Percentiles rank a stretch among this genome's conserved stretches.
Evolutionary conservation across 2,888 invertebrate species (phyloP).

Genomic region (Agrochola lychnidis): DNA sequence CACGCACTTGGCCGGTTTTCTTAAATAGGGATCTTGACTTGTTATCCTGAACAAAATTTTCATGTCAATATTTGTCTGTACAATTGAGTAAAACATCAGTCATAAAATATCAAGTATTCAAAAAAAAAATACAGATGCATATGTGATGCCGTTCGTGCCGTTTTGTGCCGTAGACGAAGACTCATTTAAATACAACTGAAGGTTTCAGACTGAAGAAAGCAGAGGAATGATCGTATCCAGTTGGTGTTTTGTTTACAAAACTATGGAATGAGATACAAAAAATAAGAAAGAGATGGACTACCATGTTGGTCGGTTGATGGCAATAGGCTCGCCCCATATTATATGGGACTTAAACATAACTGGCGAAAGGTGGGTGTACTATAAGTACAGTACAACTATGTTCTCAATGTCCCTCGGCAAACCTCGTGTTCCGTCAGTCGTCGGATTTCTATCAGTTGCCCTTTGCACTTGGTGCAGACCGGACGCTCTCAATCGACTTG

Average conservation of each 20-base stretch:
- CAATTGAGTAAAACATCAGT: not conserved
- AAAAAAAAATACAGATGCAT: not conserved
- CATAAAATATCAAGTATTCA: not conserved
- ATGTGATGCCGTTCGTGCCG: too few relatives aligned
- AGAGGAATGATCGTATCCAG: not conserved
- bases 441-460: too few relatives aligned
- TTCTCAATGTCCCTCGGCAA: too few relatives aligned
- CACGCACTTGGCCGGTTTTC: too few relatives aligned
- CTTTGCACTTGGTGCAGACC: too few relatives aligned
- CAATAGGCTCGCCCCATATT: not conserved
- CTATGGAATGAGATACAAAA: not conserved
- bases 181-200: conserved; percentile 3
- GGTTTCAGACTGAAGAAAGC: not conserved
- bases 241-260: not conserved
- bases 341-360: not conserved
- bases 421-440: too few relatives aligned
- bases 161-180: not conserved
- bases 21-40: not conserved
- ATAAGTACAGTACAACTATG: too few relatives aligned
- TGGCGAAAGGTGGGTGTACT: not conserved
- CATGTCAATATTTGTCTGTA: not conserved
- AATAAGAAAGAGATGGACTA: not conserved
- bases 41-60: not conserved
- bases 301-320: not conserved
- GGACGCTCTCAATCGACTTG: too few relatives aligned